Evolutionary conservation across 2,113 vertebrate species (phyloP).

Genomic region (Corythornis vintsioides): DNA sequence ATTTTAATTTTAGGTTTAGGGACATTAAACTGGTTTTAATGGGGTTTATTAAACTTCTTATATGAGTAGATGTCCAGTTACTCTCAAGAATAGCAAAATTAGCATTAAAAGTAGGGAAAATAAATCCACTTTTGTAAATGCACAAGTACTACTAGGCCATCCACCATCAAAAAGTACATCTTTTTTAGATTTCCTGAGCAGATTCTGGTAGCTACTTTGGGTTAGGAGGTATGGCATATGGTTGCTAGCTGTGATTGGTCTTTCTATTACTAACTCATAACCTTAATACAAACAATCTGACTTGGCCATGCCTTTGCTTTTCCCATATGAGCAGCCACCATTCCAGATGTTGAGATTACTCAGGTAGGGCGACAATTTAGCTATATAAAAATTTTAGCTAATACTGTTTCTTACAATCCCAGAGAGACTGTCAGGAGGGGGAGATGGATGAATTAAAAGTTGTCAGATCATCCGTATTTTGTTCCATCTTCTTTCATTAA

Average conservation of each 20-base stretch:
- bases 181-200: conserved; percentile 35
- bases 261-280: conserved; percentile 36
- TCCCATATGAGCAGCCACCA: neutral
- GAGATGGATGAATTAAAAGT: neutral
- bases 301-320: neutral
- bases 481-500: neutral
- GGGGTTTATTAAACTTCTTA: neutral
- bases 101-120: neutral
- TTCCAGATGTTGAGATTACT: neutral
- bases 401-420: neutral
- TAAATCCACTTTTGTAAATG: neutral
- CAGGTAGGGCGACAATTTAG: neutral
- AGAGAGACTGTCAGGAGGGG: neutral
- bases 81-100: neutral
- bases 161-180: neutral
- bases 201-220: conserved; percentile 15
- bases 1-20: neutral
- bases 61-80: neutral
- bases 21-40: neutral
- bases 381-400: neutral
- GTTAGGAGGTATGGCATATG: neutral
- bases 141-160: neutral
- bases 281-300: conserved; percentile 12
- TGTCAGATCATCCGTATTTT: neutral
- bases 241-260: neutral